A percentile compares a stretch with the other conserved stretches of the same genome.
Conservation (phyloP, 2,888 invertebrate genomes). For the Didymodactylos carnosus region DNA sequence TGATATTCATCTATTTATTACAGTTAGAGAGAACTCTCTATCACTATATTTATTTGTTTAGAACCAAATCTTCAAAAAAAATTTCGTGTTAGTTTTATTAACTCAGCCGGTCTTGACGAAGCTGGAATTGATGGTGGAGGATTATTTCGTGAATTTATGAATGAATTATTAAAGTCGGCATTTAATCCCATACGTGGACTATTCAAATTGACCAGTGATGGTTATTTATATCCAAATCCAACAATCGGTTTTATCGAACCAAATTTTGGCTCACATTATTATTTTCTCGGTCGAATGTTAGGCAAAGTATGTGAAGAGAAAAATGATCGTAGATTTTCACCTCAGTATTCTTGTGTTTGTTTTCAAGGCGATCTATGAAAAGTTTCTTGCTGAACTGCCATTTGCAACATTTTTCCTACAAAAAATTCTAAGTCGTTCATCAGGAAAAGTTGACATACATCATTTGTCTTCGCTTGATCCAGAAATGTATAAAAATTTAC, state of each 20-base stretch:
- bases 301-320: slow-evolving; percentile 69
- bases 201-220: slow-evolving; percentile 62
- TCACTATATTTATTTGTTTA: neutral
- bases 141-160: slow-evolving; percentile 77
- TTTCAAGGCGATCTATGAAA: slow-evolving; percentile 69
- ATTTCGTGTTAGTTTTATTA: slow-evolving; percentile 5
- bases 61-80: neutral
- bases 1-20: neutral
- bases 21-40: too few relatives aligned
- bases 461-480: slow-evolving; percentile 80
- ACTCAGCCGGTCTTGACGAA: slow-evolving; percentile 39
- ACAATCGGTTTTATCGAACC: slow-evolving; percentile 58
- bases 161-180: slow-evolving; percentile 69
- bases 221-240: slow-evolving; percentile 84
- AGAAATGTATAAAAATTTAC: slow-evolving; percentile 44
- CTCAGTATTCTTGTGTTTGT: too few relatives aligned
- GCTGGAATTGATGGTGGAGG: slow-evolving; percentile 95
- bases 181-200: slow-evolving; percentile 91
- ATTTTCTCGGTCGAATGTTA: slow-evolving; percentile 73
- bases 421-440: slow-evolving; percentile 46
- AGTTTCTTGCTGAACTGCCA: slow-evolving; percentile 74
- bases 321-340: too few relatives aligned
- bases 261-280: slow-evolving; percentile 70
- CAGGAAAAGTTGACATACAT: slow-evolving; percentile 63
- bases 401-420: slow-evolving; percentile 86